These are phyloP conservation scores for Argopecten irradians DNA, from an alignment of 1,140 invertebrate genomes.

Conservation along the genomic window DNA sequence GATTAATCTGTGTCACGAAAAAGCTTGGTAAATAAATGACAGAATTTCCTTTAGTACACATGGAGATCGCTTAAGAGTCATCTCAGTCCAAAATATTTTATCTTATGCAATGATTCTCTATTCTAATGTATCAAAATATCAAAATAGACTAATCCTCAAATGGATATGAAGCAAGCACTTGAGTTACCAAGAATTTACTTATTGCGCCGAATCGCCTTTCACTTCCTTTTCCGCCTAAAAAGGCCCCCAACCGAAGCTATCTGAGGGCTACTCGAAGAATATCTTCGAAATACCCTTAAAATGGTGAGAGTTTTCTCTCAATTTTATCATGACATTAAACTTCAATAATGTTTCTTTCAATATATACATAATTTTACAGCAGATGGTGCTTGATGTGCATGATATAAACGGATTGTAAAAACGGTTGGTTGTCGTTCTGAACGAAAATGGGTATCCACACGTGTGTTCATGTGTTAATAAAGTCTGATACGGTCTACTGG, in stretches of 20 bases:
- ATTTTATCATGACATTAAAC: constrained; percentile 13
- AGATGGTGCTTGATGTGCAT: neutral
- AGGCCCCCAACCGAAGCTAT: constrained; percentile 72
- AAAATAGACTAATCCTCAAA: neutral
- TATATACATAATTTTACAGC: no score
- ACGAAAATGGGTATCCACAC: neutral
- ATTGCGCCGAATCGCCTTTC: neutral
- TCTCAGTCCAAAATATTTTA: neutral
- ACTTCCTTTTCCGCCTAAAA: constrained; percentile 69
- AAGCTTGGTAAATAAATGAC: neutral
- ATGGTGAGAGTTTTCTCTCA: constrained; percentile 55
- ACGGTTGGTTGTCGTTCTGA: neutral
- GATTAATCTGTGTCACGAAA: neutral
- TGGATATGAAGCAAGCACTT: neutral
- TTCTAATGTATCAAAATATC: neutral
- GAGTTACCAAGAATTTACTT: neutral
- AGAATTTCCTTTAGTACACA: neutral
- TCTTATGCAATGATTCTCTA: neutral
- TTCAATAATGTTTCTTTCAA: neutral
- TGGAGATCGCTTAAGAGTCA: neutral
- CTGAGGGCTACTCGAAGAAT: constrained; percentile 54
- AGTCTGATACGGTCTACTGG: no score
- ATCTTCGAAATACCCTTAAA: constrained; percentile 50
- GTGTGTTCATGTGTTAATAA: neutral
- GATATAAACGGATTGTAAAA: constrained; percentile 16